Evolutionary conservation across 2,797 vertebrate species (phyloP).

Genomic region (Notolabrus celidotus): DNA sequence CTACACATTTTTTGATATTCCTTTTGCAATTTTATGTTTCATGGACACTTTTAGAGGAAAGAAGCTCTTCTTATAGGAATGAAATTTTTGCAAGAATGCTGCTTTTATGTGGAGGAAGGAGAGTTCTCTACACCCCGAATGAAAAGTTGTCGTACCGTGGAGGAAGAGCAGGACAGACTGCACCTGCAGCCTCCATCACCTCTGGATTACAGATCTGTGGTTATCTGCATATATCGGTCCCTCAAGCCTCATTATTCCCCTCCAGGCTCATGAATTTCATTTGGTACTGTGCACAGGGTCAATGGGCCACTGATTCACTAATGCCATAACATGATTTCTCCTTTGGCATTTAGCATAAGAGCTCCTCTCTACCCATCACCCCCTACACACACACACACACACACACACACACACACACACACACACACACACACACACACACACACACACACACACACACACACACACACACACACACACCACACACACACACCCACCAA

Average conservation of each 20-base stretch:
- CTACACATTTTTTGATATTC: too few relatives aligned
- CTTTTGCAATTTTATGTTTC: too few relatives aligned
- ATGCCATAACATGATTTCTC: slow-evolving; percentile 79
- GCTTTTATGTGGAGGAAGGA: neutral
- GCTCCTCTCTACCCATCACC: neutral
- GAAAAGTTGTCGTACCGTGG: neutral
- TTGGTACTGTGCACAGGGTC: slow-evolving; percentile 58
- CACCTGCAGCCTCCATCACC: slow-evolving; percentile 2
- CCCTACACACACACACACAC: neutral
- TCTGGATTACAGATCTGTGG: slow-evolving; percentile 15
- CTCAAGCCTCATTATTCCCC: slow-evolving; percentile 45
- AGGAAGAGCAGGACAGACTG: neutral
- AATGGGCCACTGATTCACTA: slow-evolving; percentile 70
- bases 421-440: too few relatives aligned
- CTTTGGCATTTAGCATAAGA: slow-evolving; percentile 76
- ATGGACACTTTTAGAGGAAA: too few relatives aligned
- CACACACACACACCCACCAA: too few relatives aligned
- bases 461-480: neutral
- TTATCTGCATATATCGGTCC: slow-evolving; percentile 49
- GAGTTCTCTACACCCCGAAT: neutral
- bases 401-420: neutral
- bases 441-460: neutral
- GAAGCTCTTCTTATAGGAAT: too few relatives aligned
- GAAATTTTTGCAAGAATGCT: neutral
- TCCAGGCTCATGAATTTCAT: slow-evolving; percentile 56